These are phyloP conservation scores for Zele albiditarsus DNA, from an alignment of 2,888 invertebrate species.

Conservation along the genomic window DNA sequence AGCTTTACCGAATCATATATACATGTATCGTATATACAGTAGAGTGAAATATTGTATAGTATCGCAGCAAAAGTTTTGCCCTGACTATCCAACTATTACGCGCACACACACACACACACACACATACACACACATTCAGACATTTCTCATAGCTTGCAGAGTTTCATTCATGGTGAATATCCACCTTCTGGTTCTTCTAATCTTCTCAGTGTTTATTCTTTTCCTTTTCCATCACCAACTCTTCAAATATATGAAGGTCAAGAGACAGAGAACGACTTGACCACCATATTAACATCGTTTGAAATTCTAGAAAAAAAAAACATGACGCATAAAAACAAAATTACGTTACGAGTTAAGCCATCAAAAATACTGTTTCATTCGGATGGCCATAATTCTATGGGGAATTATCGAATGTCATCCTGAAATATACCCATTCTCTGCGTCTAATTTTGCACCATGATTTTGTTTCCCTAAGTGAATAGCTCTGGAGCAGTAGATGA, in stretches of 20 bases:
- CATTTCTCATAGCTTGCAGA: background rate
- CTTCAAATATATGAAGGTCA: background rate
- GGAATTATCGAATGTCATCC: no score
- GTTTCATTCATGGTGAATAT: slow-evolving; percentile 3
- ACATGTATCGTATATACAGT: background rate
- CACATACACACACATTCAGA: background rate
- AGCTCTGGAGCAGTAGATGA: background rate
- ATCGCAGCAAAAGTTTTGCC: background rate
- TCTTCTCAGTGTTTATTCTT: background rate
- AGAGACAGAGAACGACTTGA: background rate
- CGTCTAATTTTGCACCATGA: background rate
- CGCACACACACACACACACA: no score
- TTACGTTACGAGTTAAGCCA: no score
- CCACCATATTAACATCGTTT: background rate
- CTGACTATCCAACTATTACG: background rate
- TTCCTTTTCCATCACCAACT: background rate
- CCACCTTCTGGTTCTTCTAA: slow-evolving; percentile 3
- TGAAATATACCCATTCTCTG: no score
- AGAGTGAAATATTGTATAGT: no score
- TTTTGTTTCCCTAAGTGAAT: background rate
- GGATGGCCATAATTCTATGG: no score
- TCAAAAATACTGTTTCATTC: no score
- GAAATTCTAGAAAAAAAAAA: background rate
- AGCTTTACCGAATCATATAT: background rate
- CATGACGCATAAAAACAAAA: no score